Evolutionary conservation across 2,797 vertebrate genomes (phyloP), one percentile per base, ranked within the genome.

Genomic region (Phrynocephalus guinanensis): DNA sequence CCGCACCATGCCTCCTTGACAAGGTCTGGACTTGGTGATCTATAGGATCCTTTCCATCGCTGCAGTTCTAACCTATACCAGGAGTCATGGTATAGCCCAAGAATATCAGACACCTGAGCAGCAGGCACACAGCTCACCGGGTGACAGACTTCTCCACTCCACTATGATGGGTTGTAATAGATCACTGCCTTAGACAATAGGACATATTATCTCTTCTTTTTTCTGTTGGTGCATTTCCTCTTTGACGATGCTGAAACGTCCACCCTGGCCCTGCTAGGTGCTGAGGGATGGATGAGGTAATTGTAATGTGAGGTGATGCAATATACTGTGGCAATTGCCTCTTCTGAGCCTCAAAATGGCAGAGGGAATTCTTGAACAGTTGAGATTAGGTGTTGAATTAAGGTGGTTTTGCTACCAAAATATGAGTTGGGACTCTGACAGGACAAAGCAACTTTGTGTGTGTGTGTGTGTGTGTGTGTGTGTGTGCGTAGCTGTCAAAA

Each of bases 371-470:
- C 33, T 63, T 28, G 52, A 71, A 33, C 44, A 20, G 5, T n/a
- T 77, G 33, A 60, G 24, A 8, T 13, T 70, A 33, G 7, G 22
- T 7, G 7, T 66, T 78, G 77, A 48, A 82, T 77, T 79, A 3
- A 8, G 16, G 28, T 56, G 10, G 9, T 28, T 83, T 68, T 63
- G 52, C 15, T 82, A 28, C 18, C 71, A 86, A 78, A 84, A 8
- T 63, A 20, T 72, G 78, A 63, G 56, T 50, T 13, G 15, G 50
- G 76, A 77, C 0, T 15, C 20, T 81, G 70, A 87, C 33, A 85
- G 63, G 86, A 22, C 84, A 52, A 16, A 11, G 20, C 38, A 70
- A 26, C 28, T 89, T 70, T 82, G 67, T 86, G 88, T 10, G 79
- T 72, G 3, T 30, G 30, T 50, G 48, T 44, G 38, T 38, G 38